phyloP scores from a whole-genome alignment of 2,888 invertebrate genomes.

The Ophion ellenae region DNA sequence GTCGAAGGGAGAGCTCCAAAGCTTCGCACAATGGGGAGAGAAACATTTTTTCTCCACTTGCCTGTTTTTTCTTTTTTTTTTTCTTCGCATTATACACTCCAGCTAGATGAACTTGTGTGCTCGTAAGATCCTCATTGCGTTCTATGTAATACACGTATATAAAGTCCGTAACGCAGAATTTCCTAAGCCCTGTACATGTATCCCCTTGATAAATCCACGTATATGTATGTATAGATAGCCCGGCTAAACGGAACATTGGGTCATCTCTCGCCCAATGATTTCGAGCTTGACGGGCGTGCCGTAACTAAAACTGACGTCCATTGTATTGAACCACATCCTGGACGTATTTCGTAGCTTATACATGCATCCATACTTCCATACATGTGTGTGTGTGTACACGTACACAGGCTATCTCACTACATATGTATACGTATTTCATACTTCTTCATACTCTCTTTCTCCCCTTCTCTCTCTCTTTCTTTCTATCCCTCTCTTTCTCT shows the following conservation, averaged over 20 bases:
- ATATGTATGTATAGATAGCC: constrained; percentile 22
- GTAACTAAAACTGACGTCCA: constrained; percentile 81
- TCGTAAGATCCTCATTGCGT: constrained; percentile 23
- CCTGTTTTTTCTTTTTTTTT: constrained; percentile 25
- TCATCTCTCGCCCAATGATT: constrained; percentile 75
- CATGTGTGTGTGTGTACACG: background rate
- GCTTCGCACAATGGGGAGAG: constrained; percentile 51
- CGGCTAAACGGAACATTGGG: constrained; percentile 72
- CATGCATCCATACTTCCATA: constrained; percentile 44
- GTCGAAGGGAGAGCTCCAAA: background rate
- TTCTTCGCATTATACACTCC: constrained; percentile 52
- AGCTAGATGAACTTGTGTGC: constrained; percentile 45
- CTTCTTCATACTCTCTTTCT: background rate
- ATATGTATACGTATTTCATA: constrained; percentile 41
- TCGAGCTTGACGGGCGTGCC: constrained; percentile 78
- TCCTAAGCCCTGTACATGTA: constrained; percentile 46
- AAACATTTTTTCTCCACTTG: constrained; percentile 44
- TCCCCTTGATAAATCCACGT: constrained; percentile 56
- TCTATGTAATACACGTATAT: constrained; percentile 22
- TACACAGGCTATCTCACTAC: background rate
- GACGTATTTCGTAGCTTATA: constrained; percentile 62
- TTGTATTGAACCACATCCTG: constrained; percentile 76
- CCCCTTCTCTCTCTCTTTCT: too few relatives aligned
- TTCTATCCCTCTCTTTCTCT: background rate
- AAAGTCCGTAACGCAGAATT: constrained; percentile 25